Evolutionary conservation across 2,797 vertebrate genomes (phyloP), one percentile per base, ranked within the genome.

Genomic region (Rallus crepitans): DNA sequence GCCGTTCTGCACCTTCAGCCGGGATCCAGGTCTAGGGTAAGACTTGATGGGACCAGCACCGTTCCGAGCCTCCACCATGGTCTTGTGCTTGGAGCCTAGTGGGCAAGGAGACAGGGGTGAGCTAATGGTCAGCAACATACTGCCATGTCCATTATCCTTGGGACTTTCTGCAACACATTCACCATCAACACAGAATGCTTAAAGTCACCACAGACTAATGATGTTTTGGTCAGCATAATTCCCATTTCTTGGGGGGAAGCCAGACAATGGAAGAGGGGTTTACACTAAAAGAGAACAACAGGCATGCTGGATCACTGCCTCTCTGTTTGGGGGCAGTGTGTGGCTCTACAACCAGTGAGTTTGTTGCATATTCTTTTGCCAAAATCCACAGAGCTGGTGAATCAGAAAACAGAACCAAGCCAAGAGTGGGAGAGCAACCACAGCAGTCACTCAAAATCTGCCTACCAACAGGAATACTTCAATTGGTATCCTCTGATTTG

Each of bases 71-170:
- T 99, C 99, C 3, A 99, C 98, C 99, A 99, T 99, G 8, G 99
- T 99, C 98, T 99, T 99, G 98, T 99, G 99, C 98, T 99, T 99
- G 82, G 99, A 99, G 93, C 99, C 99, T 99, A 97, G 89, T 2
- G 76, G 33, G 55, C 56, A 80, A 72, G 47, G 53, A 89, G 65
- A 76, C 48, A 39, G 20, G 56, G 24, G 21, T 11, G 28, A 77
- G 31, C 24, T 70, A 79, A 52, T 10, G 8, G 69, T 18, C 39
- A 81, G 50, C 24, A 48, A 39, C 48, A 77, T 42, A 81, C 10
- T 55, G 24, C 24, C 30, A 45, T 0, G 1, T 65, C 31, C 23
- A 28, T 42, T n/a, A 56, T 14, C 24, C 27, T 23, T 55, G n/a
- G 28, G 24, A n/a, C 37, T 64, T 93, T 60, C 24, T 7, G 11